Conservation (phyloP, 1,140 invertebrate species). For the Leptinotarsa texana region DNA sequence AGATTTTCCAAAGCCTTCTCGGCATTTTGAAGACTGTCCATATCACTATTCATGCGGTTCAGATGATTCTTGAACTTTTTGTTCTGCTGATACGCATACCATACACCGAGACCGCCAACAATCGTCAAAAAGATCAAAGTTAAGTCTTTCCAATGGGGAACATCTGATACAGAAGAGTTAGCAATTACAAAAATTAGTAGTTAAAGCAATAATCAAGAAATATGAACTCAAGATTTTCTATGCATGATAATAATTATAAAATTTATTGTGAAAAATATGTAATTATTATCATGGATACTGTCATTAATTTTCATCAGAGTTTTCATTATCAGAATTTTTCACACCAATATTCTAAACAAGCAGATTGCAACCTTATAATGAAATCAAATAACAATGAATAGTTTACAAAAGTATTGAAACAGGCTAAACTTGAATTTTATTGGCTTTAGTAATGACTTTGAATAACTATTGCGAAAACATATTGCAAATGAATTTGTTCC, state of each 20-base stretch:
- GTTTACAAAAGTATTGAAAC: no score
- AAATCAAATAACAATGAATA: background rate
- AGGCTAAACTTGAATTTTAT: no score
- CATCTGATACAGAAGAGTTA: slow-evolving; percentile 60
- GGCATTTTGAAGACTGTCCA: slow-evolving; percentile 89
- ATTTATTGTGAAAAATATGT: background rate
- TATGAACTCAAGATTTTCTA: no score
- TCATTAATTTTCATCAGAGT: no score
- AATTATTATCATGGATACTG: no score
- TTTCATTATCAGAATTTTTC: no score
- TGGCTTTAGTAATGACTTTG: no score
- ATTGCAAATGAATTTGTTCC: no score
- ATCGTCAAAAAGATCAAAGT: slow-evolving; percentile 80
- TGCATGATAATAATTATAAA: background rate
- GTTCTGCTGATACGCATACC: slow-evolving; percentile 88
- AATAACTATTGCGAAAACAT: no score
- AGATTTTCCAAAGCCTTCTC: slow-evolving; percentile 84
- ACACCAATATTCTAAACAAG: no score
- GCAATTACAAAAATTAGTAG: no score
- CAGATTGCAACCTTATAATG: background rate
- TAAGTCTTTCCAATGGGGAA: slow-evolving; percentile 84
- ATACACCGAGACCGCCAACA: slow-evolving; percentile 83
- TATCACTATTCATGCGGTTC: slow-evolving; percentile 87
- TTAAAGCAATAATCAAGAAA: no score
- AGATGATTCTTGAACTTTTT: slow-evolving; percentile 84